phyloP scores from a whole-genome alignment of 35 echinoderm and acorn worm species.

The Diadema setosum region DNA sequence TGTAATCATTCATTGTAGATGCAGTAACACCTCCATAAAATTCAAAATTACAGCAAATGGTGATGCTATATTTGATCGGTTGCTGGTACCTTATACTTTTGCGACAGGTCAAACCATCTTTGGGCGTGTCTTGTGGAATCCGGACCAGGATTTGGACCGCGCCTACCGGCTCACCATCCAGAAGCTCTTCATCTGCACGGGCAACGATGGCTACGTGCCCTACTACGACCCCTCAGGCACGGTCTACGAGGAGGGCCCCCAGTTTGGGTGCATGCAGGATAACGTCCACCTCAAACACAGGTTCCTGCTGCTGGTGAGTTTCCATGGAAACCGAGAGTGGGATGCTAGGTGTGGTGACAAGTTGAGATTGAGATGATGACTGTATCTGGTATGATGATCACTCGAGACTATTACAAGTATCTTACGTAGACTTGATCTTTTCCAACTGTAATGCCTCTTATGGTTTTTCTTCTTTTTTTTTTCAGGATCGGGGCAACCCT shows the following conservation, averaged over 20 bases:
- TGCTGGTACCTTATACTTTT: no score
- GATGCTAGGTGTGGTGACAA: no score
- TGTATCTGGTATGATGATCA: no score
- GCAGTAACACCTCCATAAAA: no score
- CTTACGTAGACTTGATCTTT: no score
- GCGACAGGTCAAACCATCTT: constrained; percentile 89
- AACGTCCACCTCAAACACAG: constrained; percentile 68
- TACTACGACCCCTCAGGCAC: constrained; percentile 87
- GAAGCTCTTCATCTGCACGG: constrained; percentile 93
- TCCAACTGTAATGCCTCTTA: no score
- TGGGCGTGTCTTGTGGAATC: constrained; percentile 93
- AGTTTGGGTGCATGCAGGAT: constrained; percentile 96
- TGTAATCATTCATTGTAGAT: no score
- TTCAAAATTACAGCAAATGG: no score
- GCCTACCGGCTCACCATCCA: constrained; percentile 90
- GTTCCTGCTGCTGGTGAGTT: constrained; percentile 86
- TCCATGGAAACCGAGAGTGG: no score
- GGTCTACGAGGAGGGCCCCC: constrained; percentile 80
- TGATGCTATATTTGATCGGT: no score
- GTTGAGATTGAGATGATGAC: no score
- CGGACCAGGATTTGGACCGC: constrained; percentile 83
- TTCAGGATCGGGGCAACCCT: constrained; percentile 87
- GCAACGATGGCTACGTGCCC: constrained; percentile 75
- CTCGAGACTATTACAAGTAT: no score
- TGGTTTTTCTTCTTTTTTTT: background rate